Base-by-base conservation (phyloP, 2,113 vertebrate genomes). In the Atherinomorus stipes region DNA sequence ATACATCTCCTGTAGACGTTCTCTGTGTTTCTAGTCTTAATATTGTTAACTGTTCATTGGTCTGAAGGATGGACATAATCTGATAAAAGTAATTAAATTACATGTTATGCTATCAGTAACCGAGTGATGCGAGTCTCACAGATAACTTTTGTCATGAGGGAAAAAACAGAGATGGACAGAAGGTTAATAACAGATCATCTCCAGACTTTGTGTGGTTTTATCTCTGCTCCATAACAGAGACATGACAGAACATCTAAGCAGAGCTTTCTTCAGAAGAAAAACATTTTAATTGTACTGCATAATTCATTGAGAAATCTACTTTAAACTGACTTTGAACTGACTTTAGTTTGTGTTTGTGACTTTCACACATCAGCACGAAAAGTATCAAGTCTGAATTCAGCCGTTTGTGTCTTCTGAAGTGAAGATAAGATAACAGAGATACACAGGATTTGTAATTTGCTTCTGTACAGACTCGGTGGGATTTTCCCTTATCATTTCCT, bases 341-440 rank as follows among this genome's bases (percentile, higher is more conserved):
- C 34, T 72, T 69, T 4, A 22, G 19, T 12, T 62, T 8, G 4
- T 50, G 4, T 49, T 73, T 7, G 4, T 59, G 53, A 76, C 59
- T 65, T 59, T 60, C 40, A 63, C 28, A 45, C 34, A 34, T 31
- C 15, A 53, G 19, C 21, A 52, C 22, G 22, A 31, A 80, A 25
- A 42, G n/a, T 3, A 28, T 61, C 7, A 51, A 21, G 23, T 28
- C 37, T 45, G 23, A 25, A 25, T 54, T 59, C 18, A 70, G 2
- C 10, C 65, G 34, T 68, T 68, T 74, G 19, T n/a, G 23, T 59
- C 57, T 69, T 19, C 52, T 71, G 9, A 22, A 60, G 25, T 52
- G 57, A 67, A 76, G 74, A 76, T 42, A 58, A 57, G 40, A 74
- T 25, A 21, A 19, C 7, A 26, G 21, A 58, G 56, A 56, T 53